A percentile compares a stretch with the other conserved stretches of the same genome.
Conservation (phyloP, 2,113 vertebrate species). For the Bostrychus sinensis region DNA sequence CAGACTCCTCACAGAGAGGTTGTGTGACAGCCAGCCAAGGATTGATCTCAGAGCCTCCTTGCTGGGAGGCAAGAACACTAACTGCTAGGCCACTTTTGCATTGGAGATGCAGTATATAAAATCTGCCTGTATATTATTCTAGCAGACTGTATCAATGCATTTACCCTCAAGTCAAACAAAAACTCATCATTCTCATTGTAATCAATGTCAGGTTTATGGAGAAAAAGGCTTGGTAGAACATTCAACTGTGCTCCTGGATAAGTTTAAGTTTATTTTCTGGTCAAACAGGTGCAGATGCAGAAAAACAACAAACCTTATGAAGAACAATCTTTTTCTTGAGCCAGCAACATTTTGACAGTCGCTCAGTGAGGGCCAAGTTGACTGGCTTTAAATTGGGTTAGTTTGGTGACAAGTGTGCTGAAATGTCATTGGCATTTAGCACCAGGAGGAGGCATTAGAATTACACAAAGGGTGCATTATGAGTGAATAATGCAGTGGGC, state of each 20-base stretch:
- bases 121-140: too few relatives aligned
- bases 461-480: constrained; percentile 83
- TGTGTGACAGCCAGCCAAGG: too few relatives aligned
- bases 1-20: too few relatives aligned
- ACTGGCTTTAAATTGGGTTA: constrained; percentile 62
- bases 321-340: constrained; percentile 20
- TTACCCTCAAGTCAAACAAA: not conserved
- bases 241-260: not conserved
- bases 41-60: too few relatives aligned
- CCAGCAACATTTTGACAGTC: constrained; percentile 49
- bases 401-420: constrained; percentile 62
- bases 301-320: constrained; percentile 13
- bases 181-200: not conserved
- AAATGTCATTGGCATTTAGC: constrained; percentile 68
- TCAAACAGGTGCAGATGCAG: not conserved
- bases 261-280: not conserved
- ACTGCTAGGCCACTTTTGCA: too few relatives aligned
- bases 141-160: not conserved
- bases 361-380: constrained; percentile 22
- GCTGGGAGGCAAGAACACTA: too few relatives aligned
- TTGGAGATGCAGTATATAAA: too few relatives aligned
- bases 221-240: not conserved
- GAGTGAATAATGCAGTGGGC: constrained; percentile 89
- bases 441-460: constrained; percentile 81
- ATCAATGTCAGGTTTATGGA: not conserved